phyloP scores from a whole-genome alignment of 2,113 vertebrate genomes.

The Anhinga rufa region DNA sequence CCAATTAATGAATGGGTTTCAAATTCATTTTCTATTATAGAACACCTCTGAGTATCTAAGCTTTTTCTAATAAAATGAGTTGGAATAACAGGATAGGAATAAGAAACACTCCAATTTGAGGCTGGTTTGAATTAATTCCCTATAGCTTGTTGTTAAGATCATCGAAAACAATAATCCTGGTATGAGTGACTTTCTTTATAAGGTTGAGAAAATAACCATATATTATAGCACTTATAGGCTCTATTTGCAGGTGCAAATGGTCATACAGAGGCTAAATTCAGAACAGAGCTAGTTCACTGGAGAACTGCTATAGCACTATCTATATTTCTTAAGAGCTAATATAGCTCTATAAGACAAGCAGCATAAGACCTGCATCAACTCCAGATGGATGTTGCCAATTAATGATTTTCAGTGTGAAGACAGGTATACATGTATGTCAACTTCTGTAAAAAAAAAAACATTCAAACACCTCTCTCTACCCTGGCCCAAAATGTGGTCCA shows the following conservation, averaged over 20 bases:
- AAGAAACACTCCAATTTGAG: constrained; percentile 50
- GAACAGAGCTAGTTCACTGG: neutral
- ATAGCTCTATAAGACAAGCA: neutral
- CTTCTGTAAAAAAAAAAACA: neutral
- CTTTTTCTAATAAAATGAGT: constrained; percentile 80
- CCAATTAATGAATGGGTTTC: constrained; percentile 90
- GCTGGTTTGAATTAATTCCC: constrained; percentile 49
- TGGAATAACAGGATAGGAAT: constrained; percentile 74
- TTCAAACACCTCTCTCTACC: neutral
- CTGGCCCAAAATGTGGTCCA: neutral
- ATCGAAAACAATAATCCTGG: constrained; percentile 30
- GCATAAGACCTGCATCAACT: neutral
- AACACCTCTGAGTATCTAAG: constrained; percentile 77
- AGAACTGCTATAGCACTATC: neutral
- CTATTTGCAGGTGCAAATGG: neutral
- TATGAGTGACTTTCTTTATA: neutral
- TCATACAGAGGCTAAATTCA: constrained; percentile 8
- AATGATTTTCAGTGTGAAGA: neutral
- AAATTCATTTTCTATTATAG: constrained; percentile 85
- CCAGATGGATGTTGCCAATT: neutral
- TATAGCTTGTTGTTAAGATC: constrained; percentile 45
- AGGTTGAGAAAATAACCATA: neutral
- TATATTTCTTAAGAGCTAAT: neutral
- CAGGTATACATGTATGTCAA: neutral
- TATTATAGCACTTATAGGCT: neutral